Evolutionary conservation across 2,888 invertebrate species (phyloP).

Genomic region (Amphipoea lucens): DNA sequence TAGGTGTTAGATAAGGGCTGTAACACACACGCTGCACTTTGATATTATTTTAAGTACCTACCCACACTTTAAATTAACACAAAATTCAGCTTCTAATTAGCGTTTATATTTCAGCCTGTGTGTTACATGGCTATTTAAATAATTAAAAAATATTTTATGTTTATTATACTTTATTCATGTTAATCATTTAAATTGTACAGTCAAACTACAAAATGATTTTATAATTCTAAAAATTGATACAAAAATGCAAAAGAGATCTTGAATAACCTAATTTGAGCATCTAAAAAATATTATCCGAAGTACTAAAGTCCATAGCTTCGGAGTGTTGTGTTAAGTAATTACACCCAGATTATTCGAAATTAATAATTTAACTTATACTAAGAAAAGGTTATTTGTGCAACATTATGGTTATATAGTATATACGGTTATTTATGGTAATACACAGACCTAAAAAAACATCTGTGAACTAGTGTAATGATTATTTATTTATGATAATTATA

Average conservation of each 20-base stretch:
- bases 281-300: background rate
- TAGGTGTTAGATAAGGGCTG: constrained; percentile 60
- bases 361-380: background rate
- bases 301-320: background rate
- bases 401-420: background rate
- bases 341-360: background rate
- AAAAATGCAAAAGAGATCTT: background rate
- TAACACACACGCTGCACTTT: constrained; percentile 49
- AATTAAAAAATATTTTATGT: constrained; percentile 42
- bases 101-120: constrained; percentile 48
- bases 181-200: constrained; percentile 22
- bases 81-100: constrained; percentile 3
- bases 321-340: background rate
- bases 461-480: constrained; percentile 26
- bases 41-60: background rate
- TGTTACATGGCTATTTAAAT: constrained; percentile 45
- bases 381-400: background rate
- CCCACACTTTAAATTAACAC: background rate
- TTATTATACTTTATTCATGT: constrained; percentile 39
- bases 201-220: constrained; percentile 10
- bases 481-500: constrained; percentile 19
- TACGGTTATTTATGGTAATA: background rate
- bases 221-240: constrained; percentile 1
- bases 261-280: background rate
- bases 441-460: constrained; percentile 9